phyloP scores from a whole-genome alignment of 1,140 invertebrate species.

The Elysia chlorotica region DNA sequence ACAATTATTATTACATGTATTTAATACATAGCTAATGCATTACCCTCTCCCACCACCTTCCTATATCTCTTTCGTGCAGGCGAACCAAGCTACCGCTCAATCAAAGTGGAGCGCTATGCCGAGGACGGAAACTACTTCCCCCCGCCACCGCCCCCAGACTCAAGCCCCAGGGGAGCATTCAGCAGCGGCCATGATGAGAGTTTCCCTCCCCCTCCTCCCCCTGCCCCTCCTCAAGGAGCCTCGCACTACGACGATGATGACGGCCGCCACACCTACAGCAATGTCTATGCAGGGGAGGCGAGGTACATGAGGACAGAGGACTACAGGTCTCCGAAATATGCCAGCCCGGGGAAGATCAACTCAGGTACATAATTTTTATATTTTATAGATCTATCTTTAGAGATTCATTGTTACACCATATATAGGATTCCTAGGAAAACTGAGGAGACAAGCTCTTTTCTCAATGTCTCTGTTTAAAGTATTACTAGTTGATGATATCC shows the following conservation, averaged over 20 bases:
- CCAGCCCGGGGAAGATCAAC: too few species aligned
- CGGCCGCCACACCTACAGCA: conserved; percentile 13
- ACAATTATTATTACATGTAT: too few species aligned
- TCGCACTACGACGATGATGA: conserved; percentile 18
- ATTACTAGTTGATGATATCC: neutral
- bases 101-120: conserved; percentile 33
- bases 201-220: conserved; percentile 31
- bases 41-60: conserved; percentile 1
- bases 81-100: neutral
- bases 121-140: conserved; percentile 32
- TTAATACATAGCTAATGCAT: neutral
- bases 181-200: conserved; percentile 26
- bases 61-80: neutral
- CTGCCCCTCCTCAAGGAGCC: conserved; percentile 26
- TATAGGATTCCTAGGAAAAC: too few species aligned
- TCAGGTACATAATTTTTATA: too few species aligned
- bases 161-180: conserved; percentile 7
- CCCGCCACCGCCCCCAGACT: conserved; percentile 36
- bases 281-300: conserved; percentile 17
- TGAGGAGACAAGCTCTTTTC: too few species aligned
- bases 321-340: conserved; percentile 23
- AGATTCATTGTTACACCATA: too few species aligned
- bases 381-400: too few species aligned
- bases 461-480: too few species aligned
- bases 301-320: conserved; percentile 23